phyloP scores from a whole-genome alignment of 1,140 invertebrate species.

The Phenacoccus solenopsis region DNA sequence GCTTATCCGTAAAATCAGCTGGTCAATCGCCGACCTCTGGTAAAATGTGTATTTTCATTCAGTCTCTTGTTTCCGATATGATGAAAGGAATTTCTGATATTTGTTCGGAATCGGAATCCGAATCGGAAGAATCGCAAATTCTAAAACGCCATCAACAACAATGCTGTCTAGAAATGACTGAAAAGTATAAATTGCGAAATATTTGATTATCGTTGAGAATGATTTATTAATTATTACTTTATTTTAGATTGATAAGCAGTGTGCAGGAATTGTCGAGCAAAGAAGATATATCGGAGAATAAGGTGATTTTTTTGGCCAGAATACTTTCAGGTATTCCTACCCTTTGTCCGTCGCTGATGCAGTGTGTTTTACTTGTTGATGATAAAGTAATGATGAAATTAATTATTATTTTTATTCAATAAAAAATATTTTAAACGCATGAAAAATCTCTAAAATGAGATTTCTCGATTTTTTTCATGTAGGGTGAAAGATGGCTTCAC shows the following conservation, averaged over 20 bases:
- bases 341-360: background rate
- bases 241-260: background rate
- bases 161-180: background rate
- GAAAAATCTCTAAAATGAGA: too few relatives aligned
- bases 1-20: background rate
- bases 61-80: background rate
- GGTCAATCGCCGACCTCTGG: background rate
- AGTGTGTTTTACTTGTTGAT: background rate
- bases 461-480: background rate
- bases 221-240: background rate
- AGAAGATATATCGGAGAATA: background rate
- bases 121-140: background rate
- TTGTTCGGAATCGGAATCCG: background rate
- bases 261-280: background rate
- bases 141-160: constrained; percentile 3
- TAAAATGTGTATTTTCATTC: background rate
- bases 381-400: background rate
- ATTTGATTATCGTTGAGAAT: background rate
- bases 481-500: background rate
- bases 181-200: background rate
- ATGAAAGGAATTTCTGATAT: background rate
- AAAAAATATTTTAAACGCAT: too few relatives aligned
- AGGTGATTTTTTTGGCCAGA: background rate
- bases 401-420: background rate
- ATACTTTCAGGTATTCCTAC: background rate